Conservation (phyloP, 2,888 invertebrate species). For the Agrotis exclamationis region DNA sequence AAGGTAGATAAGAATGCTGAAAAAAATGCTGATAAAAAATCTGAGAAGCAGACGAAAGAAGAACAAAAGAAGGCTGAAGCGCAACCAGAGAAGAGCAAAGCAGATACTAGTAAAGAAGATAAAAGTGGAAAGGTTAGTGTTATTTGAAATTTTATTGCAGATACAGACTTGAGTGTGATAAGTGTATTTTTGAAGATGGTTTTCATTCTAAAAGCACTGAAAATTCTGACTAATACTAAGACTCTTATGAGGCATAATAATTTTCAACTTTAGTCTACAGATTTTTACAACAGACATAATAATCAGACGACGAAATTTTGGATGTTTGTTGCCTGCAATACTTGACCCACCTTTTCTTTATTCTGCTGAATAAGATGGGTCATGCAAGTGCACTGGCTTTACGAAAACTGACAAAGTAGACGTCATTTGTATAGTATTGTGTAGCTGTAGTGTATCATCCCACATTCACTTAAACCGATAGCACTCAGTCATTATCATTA, state of each 20-base stretch:
- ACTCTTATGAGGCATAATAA: not conserved
- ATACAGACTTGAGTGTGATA: no score
- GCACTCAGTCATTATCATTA: not conserved
- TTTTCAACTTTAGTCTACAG: not conserved
- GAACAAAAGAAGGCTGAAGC: conserved; percentile 57
- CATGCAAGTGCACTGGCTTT: no score
- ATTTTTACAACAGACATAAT: not conserved
- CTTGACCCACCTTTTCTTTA: no score
- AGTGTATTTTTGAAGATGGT: not conserved
- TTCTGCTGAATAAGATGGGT: no score
- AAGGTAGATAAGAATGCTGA: conserved; percentile 53
- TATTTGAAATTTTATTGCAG: not conserved
- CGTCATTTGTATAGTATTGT: no score
- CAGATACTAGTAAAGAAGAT: conserved; percentile 73
- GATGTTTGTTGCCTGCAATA: no score
- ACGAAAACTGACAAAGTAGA: no score
- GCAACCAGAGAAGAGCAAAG: conserved; percentile 67
- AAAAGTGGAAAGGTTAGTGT: conserved; percentile 78
- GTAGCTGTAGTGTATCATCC: conserved; percentile 1
- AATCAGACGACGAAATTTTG: no score
- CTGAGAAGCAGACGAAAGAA: conserved; percentile 55
- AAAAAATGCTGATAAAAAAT: conserved; percentile 50
- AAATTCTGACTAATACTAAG: not conserved
- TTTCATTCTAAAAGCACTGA: not conserved
- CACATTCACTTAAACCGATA: conserved; percentile 10